These are phyloP conservation scores for Phoenicopterus ruber DNA, from an alignment of 2,113 vertebrate genomes.

Conservation along the genomic window DNA sequence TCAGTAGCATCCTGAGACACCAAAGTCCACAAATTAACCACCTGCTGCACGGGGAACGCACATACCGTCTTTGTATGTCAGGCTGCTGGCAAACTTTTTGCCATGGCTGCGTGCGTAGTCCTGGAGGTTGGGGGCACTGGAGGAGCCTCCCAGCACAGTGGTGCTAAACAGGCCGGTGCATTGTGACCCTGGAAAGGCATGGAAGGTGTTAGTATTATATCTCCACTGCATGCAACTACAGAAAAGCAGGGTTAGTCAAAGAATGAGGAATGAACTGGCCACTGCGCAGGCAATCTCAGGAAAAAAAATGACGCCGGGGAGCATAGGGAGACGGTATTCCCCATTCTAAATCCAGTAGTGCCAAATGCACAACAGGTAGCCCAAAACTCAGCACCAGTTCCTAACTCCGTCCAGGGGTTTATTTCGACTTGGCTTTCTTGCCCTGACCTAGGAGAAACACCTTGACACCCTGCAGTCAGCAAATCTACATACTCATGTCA, in stretches of 20 bases:
- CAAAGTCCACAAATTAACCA: not conserved
- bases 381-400: not conserved
- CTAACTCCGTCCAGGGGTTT: not conserved
- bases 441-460: not conserved
- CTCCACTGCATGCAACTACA: constrained; percentile 76
- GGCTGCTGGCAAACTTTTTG: constrained; percentile 95
- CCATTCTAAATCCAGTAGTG: not conserved
- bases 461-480: not conserved
- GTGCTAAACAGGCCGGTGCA: constrained; percentile 99
- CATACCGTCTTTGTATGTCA: constrained; percentile 99
- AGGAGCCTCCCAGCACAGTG: constrained; percentile 98
- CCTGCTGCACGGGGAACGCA: constrained; percentile 53
- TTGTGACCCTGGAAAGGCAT: constrained; percentile 92
- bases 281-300: not conserved
- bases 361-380: not conserved
- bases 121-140: constrained; percentile 99
- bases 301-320: not conserved
- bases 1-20: not conserved
- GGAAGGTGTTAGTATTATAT: constrained; percentile 80
- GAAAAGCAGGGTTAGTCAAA: constrained; percentile 58
- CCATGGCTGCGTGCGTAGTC: constrained; percentile 98
- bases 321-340: not conserved
- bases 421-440: not conserved
- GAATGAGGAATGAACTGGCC: not conserved
- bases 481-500: not conserved